Evolutionary conservation across 2,888 invertebrate species (phyloP).

Genomic region (Agonum fuliginosum): DNA sequence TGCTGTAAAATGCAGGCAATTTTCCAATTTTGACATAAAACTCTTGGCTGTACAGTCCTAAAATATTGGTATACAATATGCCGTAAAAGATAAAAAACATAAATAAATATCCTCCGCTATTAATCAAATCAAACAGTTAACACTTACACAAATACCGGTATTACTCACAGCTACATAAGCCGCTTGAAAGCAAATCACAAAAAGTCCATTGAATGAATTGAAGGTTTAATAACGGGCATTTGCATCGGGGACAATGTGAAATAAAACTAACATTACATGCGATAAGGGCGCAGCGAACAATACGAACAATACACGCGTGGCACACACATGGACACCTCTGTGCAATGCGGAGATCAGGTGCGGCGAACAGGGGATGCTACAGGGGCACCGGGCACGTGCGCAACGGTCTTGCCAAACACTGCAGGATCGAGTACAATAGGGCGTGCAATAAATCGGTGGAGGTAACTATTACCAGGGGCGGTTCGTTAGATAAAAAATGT

Average conservation of each 20-base stretch:
- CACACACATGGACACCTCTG: slow-evolving; percentile 58
- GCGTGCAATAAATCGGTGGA: slow-evolving; percentile 11
- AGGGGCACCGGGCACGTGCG: not conserved
- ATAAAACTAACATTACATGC: slow-evolving; percentile 58
- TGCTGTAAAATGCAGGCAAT: no score
- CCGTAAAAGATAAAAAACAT: no score
- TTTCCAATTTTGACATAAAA: no score
- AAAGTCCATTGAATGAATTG: slow-evolving; percentile 46
- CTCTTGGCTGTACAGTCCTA: no score
- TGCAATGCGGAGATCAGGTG: slow-evolving; percentile 52
- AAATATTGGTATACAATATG: no score
- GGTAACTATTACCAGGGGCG: not conserved
- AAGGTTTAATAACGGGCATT: slow-evolving; percentile 57
- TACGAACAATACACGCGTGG: slow-evolving; percentile 52
- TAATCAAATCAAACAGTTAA: slow-evolving; percentile 41
- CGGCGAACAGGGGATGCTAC: not conserved
- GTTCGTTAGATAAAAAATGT: no score
- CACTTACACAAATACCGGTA: slow-evolving; percentile 31
- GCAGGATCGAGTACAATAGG: not conserved
- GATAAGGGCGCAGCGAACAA: slow-evolving; percentile 51
- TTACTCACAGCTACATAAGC: slow-evolving; percentile 44
- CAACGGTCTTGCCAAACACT: slow-evolving; percentile 4
- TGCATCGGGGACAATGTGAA: slow-evolving; percentile 53
- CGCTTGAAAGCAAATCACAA: slow-evolving; percentile 41
- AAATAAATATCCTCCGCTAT: slow-evolving; percentile 6